Percentiles rank a stretch among this genome's conserved stretches.
Evolutionary conservation across 1,140 invertebrate species (phyloP).

Genomic region (Sesamia nonagrioides): DNA sequence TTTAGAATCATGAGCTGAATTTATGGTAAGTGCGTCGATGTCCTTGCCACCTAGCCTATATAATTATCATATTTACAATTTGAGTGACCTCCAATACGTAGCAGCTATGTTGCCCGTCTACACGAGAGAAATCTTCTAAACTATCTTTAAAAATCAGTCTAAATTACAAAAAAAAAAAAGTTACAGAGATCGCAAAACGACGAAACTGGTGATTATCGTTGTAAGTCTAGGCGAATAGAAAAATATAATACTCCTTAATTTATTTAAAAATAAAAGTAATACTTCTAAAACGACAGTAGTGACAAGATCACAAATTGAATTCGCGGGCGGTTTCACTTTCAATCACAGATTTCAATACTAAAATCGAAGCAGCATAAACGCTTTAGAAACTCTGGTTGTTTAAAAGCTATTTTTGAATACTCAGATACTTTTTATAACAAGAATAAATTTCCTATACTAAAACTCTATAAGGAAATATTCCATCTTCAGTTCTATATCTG

Average conservation of each 20-base stretch:
- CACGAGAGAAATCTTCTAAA: conserved; percentile 39
- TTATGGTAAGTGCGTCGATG: too few species aligned
- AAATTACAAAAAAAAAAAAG: conserved; percentile 57
- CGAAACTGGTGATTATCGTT: conserved; percentile 59
- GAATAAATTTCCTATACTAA: too few species aligned
- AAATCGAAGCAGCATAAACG: not conserved
- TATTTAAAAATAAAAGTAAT: conserved; percentile 49
- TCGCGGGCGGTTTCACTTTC: conserved; percentile 17
- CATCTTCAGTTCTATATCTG: too few species aligned
- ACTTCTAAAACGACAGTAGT: conserved; percentile 51
- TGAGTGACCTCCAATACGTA: conserved; percentile 27
- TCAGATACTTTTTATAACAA: too few species aligned
- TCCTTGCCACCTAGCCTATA: not conserved
- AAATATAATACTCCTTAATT: conserved; percentile 62
- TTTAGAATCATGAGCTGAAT: too few species aligned
- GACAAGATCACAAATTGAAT: conserved; percentile 42
- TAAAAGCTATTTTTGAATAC: too few species aligned
- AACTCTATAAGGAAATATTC: too few species aligned
- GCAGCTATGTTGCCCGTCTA: conserved; percentile 17
- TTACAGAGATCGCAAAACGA: conserved; percentile 64
- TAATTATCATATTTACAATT: conserved; percentile 49
- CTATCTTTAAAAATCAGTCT: conserved; percentile 64
- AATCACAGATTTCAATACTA: not conserved
- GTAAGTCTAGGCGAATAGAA: conserved; percentile 62
- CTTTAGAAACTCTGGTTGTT: too few species aligned